Conservation (phyloP, 2,113 vertebrate species). For the Erythrolamprus reginae region DNA sequence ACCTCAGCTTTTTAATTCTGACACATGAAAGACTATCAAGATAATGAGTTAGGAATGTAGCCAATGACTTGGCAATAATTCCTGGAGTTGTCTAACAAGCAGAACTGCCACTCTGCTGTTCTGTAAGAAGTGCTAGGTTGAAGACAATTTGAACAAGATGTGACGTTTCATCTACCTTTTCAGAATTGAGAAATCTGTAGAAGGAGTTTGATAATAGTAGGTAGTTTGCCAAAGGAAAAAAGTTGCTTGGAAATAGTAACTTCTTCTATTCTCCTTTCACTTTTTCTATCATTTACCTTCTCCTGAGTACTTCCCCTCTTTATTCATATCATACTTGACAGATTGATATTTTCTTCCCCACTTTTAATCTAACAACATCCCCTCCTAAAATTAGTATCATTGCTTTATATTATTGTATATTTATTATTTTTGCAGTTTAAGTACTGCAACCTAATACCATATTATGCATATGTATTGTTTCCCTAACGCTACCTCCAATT, state of each 20-base stretch:
- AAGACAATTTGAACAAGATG: constrained; percentile 34
- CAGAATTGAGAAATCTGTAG: not conserved
- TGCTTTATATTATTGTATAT: too few relatives aligned
- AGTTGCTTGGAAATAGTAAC: not conserved
- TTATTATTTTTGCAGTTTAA: too few relatives aligned
- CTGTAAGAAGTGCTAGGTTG: constrained; percentile 25
- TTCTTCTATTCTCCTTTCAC: too few relatives aligned
- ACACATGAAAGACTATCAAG: constrained; percentile 38
- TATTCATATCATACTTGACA: too few relatives aligned
- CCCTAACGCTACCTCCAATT: too few relatives aligned
- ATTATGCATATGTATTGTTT: too few relatives aligned
- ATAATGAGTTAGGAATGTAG: constrained; percentile 41
- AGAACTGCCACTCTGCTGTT: constrained; percentile 43
- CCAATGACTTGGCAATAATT: constrained; percentile 39
- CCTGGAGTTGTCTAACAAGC: constrained; percentile 49
- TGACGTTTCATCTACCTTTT: not conserved
- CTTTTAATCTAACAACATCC: too few relatives aligned
- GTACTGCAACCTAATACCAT: too few relatives aligned
- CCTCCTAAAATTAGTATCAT: too few relatives aligned
- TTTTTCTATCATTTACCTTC: too few relatives aligned
- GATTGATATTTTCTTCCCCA: too few relatives aligned
- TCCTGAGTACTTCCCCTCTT: too few relatives aligned
- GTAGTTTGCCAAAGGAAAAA: not conserved
- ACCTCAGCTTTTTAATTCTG: constrained; percentile 42
- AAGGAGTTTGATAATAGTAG: not conserved